Evolutionary conservation across 2,797 vertebrate species (phyloP).

Genomic region (Glyptemys insculpta): DNA sequence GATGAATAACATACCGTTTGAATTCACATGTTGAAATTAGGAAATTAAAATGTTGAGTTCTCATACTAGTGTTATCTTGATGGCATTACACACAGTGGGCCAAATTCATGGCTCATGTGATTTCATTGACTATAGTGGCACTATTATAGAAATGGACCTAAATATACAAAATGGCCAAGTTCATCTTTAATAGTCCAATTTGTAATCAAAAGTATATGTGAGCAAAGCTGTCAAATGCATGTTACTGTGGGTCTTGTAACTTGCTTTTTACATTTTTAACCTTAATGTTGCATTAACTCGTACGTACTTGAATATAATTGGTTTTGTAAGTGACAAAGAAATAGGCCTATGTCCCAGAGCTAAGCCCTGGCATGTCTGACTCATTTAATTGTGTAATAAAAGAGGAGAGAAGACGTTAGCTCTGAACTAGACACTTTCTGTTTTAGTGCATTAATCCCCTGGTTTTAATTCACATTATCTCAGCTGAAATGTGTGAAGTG

Average conservation of each 20-base stretch:
- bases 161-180: neutral
- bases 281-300: neutral
- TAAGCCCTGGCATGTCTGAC: neutral
- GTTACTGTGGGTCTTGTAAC: neutral
- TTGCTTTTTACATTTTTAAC: neutral
- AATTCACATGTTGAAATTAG: neutral
- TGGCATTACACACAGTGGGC: neutral
- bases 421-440: neutral
- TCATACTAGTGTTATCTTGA: accelerated
- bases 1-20: neutral
- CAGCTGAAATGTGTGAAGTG: neutral
- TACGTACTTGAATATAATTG: neutral
- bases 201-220: neutral
- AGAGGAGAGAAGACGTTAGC: neutral
- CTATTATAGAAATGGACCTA: neutral
- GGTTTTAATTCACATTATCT: neutral
- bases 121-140: neutral
- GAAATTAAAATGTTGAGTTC: neutral
- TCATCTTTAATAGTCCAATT: neutral
- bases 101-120: neutral
- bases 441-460: neutral
- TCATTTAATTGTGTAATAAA: neutral
- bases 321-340: neutral
- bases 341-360: neutral
- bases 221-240: neutral